Evolutionary conservation across 2,113 vertebrate species (phyloP), one percentile per base, ranked within the genome.

Genomic region (Microtus pennsylvanicus): DNA sequence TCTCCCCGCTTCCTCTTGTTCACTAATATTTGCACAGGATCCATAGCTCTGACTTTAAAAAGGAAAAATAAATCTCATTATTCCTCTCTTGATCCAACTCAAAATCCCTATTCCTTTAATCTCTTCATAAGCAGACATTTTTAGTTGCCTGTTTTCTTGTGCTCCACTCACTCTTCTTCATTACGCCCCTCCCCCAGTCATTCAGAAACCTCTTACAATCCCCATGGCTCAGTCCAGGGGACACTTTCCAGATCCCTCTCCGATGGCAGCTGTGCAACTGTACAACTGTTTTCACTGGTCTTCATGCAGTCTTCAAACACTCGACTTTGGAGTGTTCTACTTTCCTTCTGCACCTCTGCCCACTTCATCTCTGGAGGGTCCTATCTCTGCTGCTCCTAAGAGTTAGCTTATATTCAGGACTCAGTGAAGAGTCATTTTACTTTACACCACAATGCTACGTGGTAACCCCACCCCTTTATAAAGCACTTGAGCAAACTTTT

Each of bases 401-500:
- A 33, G 28, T 61, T 38, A 69, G 1, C 70, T 38, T 67, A 72
- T 89, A 83, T 50, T 93, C 50, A 86, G 21, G 21, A 28, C 70
- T 94, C 81, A 28, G 65, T 45, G 52, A 50, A 74, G 72, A 95
- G 55, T 65, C 77, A 42, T 69, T 55, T 89, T 52, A 55, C 33
- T 47, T 94, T 35, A 42, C 58, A 90, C 26, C 35, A 65, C 38
- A 94, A 78, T 65, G n/a, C 12, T 93, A 67, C 45, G 9, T 67
- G 55, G 22, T 33, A 30, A 95, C 55, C 21, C 81, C 33, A 96
- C 22, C 52, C 61, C 42, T 58, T 58, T 58, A 58, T 78, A 42
- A 91, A 91, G 65, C 77, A 94, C 70, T 85, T 92, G 55, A 55
- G 35, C 17, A 92, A 91, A 55, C 45, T 92, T 96, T 96, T 88